Conservation (phyloP, 2,888 invertebrate genomes). For the Pristionchus japonicus region DNA sequence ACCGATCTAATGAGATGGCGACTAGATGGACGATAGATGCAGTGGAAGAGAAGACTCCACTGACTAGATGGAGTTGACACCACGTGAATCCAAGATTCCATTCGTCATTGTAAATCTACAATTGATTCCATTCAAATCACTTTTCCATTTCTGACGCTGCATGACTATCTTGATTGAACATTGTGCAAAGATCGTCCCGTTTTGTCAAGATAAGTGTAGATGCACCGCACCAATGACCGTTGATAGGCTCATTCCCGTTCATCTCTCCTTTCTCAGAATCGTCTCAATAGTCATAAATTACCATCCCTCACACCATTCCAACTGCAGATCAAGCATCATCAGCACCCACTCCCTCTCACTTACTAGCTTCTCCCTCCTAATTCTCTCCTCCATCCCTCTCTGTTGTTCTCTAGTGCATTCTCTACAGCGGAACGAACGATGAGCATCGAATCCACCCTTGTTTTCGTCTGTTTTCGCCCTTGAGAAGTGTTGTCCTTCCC, state of each 20-base stretch:
- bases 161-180: background rate
- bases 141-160: background rate
- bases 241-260: no score
- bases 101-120: conserved; percentile 60
- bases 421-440: background rate
- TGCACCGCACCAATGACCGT: no score
- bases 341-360: background rate
- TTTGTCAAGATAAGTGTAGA: no score
- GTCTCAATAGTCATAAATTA: background rate
- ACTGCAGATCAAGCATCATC: background rate
- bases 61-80: conserved; percentile 65
- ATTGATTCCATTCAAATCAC: background rate
- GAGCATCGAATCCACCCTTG: no score
- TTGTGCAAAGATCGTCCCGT: no score
- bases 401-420: background rate
- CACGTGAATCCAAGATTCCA: conserved; percentile 63
- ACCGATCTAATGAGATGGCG: conserved; percentile 68
- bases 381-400: background rate
- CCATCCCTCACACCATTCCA: background rate
- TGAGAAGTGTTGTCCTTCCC: background rate
- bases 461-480: background rate
- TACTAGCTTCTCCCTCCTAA: no score
- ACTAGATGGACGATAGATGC: conserved; percentile 70
- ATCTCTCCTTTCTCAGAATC: background rate
- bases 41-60: conserved; percentile 66